A percentile compares a stretch with the other conserved stretches of the same genome.
Evolutionary conservation across 1,140 invertebrate species (phyloP).

Genomic region (Diabrotica virgifera): DNA sequence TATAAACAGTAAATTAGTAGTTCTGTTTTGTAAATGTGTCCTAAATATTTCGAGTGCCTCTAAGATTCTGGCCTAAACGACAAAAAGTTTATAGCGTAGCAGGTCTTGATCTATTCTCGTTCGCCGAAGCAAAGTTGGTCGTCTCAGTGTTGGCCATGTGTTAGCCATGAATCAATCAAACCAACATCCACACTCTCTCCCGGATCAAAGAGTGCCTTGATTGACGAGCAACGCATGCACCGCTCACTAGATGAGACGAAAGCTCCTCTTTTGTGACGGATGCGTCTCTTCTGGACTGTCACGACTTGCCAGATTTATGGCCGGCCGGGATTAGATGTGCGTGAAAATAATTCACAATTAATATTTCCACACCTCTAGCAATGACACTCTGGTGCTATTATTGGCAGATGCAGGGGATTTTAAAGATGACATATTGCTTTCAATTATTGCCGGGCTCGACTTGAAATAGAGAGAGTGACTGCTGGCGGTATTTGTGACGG

Average conservation of each 20-base stretch:
- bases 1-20: too few species aligned
- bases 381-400: conserved; percentile 17
- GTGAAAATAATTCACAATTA: conserved; percentile 24
- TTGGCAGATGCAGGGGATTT: conserved; percentile 15
- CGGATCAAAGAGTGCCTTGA: conserved; percentile 22
- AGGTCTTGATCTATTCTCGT: conserved; percentile 17
- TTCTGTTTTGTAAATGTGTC: too few species aligned
- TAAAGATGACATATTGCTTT: neutral
- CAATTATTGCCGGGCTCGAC: neutral
- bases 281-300: conserved; percentile 22
- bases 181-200: conserved; percentile 20
- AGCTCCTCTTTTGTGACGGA: conserved; percentile 15
- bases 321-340: conserved; percentile 19
- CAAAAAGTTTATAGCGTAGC: neutral
- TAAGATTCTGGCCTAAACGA: neutral
- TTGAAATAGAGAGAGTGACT: neutral
- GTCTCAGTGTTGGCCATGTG: conserved; percentile 7
- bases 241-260: conserved; percentile 1
- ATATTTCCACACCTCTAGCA: conserved; percentile 16
- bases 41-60: too few species aligned
- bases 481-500: neutral
- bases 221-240: conserved; percentile 22
- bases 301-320: conserved; percentile 18
- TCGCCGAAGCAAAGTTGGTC: neutral
- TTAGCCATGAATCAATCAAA: conserved; percentile 23